A percentile compares a stretch with the other conserved stretches of the same genome.
These are phyloP conservation scores for Myotis myotis DNA, from an alignment of 2,797 vertebrate species.

Conservation along the genomic window DNA sequence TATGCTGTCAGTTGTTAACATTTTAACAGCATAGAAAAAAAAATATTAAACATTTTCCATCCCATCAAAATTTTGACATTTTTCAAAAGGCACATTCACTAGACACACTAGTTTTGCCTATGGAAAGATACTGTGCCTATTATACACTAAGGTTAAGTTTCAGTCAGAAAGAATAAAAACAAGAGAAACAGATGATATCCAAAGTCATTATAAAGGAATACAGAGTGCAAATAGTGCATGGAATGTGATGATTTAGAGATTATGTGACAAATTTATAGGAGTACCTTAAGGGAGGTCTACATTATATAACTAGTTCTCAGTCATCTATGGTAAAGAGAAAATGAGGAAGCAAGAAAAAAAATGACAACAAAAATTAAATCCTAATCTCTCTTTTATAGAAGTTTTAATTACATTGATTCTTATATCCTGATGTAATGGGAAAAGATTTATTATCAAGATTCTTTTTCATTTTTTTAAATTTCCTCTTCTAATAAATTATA, in stretches of 20 bases:
- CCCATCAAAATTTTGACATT: conserved; percentile 52
- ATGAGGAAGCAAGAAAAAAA: conserved; percentile 6
- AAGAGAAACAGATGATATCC: neutral
- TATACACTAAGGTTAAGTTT: neutral
- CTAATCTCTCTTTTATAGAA: neutral
- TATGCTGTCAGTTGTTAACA: conserved; percentile 27
- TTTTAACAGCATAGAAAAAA: conserved; percentile 32
- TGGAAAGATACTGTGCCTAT: neutral
- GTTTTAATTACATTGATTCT: neutral
- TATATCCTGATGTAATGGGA: neutral
- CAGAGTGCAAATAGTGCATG: neutral
- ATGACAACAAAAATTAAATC: neutral
- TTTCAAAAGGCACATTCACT: conserved; percentile 45
- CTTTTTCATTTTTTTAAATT: neutral
- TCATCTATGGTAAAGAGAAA: neutral
- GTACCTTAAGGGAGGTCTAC: neutral
- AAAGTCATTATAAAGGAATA: neutral
- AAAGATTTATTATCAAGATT: neutral
- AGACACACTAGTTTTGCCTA: neutral
- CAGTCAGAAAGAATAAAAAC: conserved; percentile 4
- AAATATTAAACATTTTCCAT: conserved; percentile 2
- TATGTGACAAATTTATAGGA: neutral
- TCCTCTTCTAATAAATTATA: neutral
- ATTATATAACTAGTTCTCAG: neutral
- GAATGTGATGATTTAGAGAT: neutral